These are phyloP conservation scores for Philypnodon macrostomus DNA, from an alignment of 2,797 vertebrate genomes.

Conservation along the genomic window DNA sequence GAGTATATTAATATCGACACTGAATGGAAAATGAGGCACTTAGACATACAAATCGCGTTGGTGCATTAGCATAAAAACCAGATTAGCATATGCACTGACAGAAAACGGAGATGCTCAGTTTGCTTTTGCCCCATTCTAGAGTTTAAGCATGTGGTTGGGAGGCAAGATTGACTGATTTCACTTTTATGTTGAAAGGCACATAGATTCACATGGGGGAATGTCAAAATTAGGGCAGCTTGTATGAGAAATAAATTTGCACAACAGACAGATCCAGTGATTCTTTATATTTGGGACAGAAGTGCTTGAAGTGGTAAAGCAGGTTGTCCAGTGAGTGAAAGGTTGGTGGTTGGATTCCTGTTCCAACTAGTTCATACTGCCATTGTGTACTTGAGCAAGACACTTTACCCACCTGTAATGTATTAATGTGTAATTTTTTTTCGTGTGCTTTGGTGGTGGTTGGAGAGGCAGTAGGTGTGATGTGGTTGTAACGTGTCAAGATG, in stretches of 20 bases:
- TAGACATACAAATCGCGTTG: slow-evolving; percentile 73
- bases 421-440: too few species aligned
- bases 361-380: too few species aligned
- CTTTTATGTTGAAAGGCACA: slow-evolving; percentile 11
- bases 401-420: too few species aligned
- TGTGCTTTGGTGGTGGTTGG: too few species aligned
- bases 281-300: too few species aligned
- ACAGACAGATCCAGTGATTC: slow-evolving; percentile 3
- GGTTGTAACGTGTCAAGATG: too few species aligned
- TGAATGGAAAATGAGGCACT: slow-evolving; percentile 75
- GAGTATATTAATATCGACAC: slow-evolving; percentile 73
- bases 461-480: too few species aligned
- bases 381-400: too few species aligned
- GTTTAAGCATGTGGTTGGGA: slow-evolving; percentile 3
- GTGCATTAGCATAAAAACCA: slow-evolving; percentile 76
- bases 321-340: too few species aligned
- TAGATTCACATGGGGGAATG: not conserved
- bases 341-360: too few species aligned
- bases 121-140: slow-evolving; percentile 3
- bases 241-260: not conserved
- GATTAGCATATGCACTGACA: slow-evolving; percentile 75
- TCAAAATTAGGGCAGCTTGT: slow-evolving; percentile 1
- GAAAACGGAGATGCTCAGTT: slow-evolving; percentile 55
- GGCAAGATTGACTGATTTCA: slow-evolving; percentile 37
- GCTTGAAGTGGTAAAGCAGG: too few species aligned